Percentiles rank a stretch among this genome's conserved stretches.
Evolutionary conservation across 2,888 invertebrate species (phyloP).

Genomic region (Xanthostigma xanthostigma): DNA sequence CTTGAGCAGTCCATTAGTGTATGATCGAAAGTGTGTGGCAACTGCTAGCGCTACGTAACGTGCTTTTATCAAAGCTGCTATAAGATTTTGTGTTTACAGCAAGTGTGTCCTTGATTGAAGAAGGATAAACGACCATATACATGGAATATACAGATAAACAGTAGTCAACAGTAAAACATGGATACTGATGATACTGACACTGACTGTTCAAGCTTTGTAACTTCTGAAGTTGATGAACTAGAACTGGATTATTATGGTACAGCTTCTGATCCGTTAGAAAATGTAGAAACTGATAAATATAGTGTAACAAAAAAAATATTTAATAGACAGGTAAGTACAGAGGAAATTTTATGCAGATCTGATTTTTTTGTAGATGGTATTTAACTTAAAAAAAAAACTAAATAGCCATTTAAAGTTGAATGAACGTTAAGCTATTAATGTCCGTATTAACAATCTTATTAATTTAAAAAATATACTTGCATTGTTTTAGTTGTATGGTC

Average conservation of each 20-base stretch:
- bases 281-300: conserved; percentile 4
- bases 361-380: too few relatives aligned
- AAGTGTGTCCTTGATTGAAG: background rate
- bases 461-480: background rate
- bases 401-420: too few relatives aligned
- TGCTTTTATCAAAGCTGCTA: too few relatives aligned
- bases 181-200: conserved; percentile 5
- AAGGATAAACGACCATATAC: background rate
- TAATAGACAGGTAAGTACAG: conserved; percentile 16
- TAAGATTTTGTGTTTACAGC: background rate
- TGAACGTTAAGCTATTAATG: too few relatives aligned
- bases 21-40: too few relatives aligned
- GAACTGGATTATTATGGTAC: too few relatives aligned
- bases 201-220: conserved; percentile 1
- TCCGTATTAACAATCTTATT: too few relatives aligned
- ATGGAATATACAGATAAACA: background rate
- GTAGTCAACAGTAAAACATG: conserved; percentile 1
- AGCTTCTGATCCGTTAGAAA: background rate
- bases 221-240: background rate
- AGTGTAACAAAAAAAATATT: conserved; percentile 17
- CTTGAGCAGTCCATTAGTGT: too few relatives aligned
- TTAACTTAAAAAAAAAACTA: too few relatives aligned
- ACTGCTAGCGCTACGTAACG: too few relatives aligned
- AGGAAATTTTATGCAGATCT: too few relatives aligned
- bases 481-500: conserved; percentile 24